Evolutionary conservation across 2,888 invertebrate species (phyloP).

Genomic region (Mechanitis messenoides): DNA sequence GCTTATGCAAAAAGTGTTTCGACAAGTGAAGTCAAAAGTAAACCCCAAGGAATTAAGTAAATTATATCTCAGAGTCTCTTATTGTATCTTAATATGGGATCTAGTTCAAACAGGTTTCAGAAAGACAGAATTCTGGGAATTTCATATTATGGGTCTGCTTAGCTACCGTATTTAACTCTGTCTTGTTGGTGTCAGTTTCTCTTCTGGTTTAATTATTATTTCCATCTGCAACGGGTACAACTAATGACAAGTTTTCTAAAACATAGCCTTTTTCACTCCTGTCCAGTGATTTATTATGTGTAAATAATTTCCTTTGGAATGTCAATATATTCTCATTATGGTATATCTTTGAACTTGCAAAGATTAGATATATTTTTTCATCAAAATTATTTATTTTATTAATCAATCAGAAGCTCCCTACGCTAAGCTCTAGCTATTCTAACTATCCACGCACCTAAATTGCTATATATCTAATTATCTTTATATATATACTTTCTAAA

Average conservation of each 20-base stretch:
- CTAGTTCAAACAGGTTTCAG: not conserved
- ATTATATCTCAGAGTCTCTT: too few relatives aligned
- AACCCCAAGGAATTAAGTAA: too few relatives aligned
- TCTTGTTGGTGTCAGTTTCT: conserved; percentile 26
- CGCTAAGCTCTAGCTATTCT: too few relatives aligned
- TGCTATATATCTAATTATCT: too few relatives aligned
- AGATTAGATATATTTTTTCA: too few relatives aligned
- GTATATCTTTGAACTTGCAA: not conserved
- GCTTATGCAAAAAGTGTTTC: too few relatives aligned
- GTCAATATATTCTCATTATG: not conserved
- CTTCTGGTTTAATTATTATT: conserved; percentile 31
- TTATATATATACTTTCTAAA: too few relatives aligned
- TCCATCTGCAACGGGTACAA: conserved; percentile 22
- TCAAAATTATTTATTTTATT: too few relatives aligned
- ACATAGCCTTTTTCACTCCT: conserved; percentile 19
- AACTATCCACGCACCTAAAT: too few relatives aligned
- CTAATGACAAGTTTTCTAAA: conserved; percentile 27
- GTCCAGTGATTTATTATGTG: conserved; percentile 9
- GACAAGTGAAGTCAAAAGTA: too few relatives aligned
- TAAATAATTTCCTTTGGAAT: conserved; percentile 4
- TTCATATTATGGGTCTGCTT: conserved; percentile 14
- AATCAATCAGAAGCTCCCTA: too few relatives aligned
- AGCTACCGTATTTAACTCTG: conserved; percentile 15
- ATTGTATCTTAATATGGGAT: too few relatives aligned
- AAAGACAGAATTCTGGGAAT: conserved; percentile 11